Evolutionary conservation across 92 coral and sea anemone species (phyloP), one percentile per base, ranked within the genome.

Genomic region (Porites cylindrica): DNA sequence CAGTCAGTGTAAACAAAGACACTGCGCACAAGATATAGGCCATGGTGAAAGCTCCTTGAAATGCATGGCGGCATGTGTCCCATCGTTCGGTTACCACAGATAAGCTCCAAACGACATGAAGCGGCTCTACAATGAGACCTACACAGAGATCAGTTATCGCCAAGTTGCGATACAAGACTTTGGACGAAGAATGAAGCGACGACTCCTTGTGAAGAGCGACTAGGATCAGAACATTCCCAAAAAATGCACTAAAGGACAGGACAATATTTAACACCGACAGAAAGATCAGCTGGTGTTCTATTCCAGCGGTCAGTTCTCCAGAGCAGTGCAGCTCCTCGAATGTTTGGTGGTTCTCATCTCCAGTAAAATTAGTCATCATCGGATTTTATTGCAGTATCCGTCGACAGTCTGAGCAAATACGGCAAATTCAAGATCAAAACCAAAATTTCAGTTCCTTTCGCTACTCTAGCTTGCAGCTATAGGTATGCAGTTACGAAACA

Each of bases 1-100:
- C 60, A 51, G 83, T 65, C 62, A 79, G 0, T 24, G 83, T 51
- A 29, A 51, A 43, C 62, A 79, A 66, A 65, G 83, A 65, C 47
- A 51, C 74, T 17, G 18, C 61, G 61, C 61, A 56, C 61, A 56
- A 56, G 16, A 56, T 56, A 56, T 56, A 56, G 16, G 13, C 61
- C 61, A 14, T 56, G 61, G 61, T 56, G 16, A 56, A 56, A 56
- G 61, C 61, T 0, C 61, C 61, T 10, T 11, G 13, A 56, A 56
- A 56, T 56, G 61, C 61, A 14, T 56, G 8, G 61, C 61, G 61
- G 16, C 61, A 56, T 10, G 4, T 56, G 11, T 56, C 1, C 61
- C 61, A 56, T 56, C 61, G 61, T 1, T 56, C 61, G 61, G 4
- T 56, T 2, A 14, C 61, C 1, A 56, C 61, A 11, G 61, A 56